Percentiles rank a stretch among this genome's conserved stretches.
Conservation (phyloP, 2,797 vertebrate species). For the Siniperca scherzeri region DNA sequence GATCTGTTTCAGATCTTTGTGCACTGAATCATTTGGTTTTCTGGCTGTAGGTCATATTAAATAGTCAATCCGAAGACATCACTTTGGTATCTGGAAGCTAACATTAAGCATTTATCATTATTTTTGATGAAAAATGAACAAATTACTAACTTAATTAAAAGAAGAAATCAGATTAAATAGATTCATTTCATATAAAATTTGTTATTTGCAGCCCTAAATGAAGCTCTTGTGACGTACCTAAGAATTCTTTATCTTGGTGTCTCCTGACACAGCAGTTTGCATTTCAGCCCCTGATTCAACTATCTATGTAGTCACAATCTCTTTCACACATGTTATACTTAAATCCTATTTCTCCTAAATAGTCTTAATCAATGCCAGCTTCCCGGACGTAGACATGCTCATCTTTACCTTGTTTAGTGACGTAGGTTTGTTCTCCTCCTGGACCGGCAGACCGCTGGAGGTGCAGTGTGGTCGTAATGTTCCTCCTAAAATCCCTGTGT, state of each 20-base stretch:
- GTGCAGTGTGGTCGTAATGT: neutral
- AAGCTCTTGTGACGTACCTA: neutral
- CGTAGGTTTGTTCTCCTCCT: neutral
- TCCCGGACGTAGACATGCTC: neutral
- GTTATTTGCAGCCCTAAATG: neutral
- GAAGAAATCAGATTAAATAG: no score
- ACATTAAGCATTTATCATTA: neutral
- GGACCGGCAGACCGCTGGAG: constrained; percentile 15
- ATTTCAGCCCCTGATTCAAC: neutral
- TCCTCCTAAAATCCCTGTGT: constrained; percentile 5
- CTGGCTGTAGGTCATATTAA: neutral
- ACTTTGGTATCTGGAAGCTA: neutral
- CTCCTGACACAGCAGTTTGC: constrained; percentile 42
- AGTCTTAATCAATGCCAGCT: neutral
- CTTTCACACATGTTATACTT: neutral
- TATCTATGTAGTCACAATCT: neutral
- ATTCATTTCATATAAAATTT: neutral
- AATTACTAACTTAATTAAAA: neutral
- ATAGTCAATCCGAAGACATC: neutral
- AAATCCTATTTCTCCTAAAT: neutral
- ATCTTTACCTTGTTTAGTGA: constrained; percentile 44
- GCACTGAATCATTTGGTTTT: neutral
- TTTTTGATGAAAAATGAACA: neutral
- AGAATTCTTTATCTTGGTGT: neutral
- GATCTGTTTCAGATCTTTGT: neutral